phyloP scores from a whole-genome alignment of 2,113 vertebrate genomes.

The Psilopsiagon aurifrons region DNA sequence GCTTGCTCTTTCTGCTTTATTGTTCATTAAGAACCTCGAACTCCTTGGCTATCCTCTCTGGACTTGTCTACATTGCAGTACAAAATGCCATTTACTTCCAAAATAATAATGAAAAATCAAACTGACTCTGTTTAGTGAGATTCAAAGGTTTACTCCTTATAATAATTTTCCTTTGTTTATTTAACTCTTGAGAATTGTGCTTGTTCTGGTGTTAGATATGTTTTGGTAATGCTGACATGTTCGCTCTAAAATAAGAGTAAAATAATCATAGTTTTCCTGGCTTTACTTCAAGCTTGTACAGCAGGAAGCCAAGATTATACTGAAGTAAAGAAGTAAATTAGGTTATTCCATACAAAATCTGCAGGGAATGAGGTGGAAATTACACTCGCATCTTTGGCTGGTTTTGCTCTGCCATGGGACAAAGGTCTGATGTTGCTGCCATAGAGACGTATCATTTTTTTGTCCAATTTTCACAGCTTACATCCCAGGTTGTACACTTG shows the following conservation, averaged over 20 bases:
- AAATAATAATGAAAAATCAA: conserved; percentile 31
- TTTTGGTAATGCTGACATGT: conserved; percentile 1
- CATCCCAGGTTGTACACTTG: conserved; percentile 17
- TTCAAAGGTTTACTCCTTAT: conserved; percentile 36
- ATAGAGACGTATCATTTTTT: conserved; percentile 42
- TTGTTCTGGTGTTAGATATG: neutral
- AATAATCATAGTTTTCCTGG: conserved; percentile 45
- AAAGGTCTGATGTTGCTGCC: conserved; percentile 6
- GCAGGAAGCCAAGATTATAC: conserved; percentile 18
- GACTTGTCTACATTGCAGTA: neutral
- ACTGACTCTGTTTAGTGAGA: neutral
- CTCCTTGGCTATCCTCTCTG: neutral
- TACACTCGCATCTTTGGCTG: conserved; percentile 48
- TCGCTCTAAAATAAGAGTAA: conserved; percentile 26
- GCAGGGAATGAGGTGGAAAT: conserved; percentile 44
- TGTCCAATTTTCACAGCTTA: conserved; percentile 19
- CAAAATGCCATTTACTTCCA: neutral
- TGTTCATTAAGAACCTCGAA: conserved; percentile 26
- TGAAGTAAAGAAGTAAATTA: conserved; percentile 49
- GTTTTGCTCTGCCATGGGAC: neutral
- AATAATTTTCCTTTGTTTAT: conserved; percentile 45
- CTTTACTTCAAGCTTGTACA: conserved; percentile 42
- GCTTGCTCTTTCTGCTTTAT: neutral
- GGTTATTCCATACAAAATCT: conserved; percentile 17
- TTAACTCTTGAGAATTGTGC: conserved; percentile 26